phyloP scores from a whole-genome alignment of 2,113 vertebrate species.

The Gnathonemus echidnorhynchus region DNA sequence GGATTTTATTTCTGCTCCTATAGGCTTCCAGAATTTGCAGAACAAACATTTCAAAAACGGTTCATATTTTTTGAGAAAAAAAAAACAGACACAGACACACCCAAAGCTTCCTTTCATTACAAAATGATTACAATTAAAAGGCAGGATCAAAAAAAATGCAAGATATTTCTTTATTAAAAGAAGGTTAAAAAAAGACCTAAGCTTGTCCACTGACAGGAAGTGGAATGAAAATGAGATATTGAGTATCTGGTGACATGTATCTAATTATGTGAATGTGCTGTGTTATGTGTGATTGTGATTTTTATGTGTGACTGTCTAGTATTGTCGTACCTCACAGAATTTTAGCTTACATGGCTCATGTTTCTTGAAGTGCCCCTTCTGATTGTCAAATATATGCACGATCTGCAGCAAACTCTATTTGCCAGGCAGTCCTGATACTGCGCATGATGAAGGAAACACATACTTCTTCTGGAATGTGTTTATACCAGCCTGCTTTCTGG shows the following conservation, averaged over 20 bases:
- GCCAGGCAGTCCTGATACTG: neutral
- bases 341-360: neutral
- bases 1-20: neutral
- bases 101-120: neutral
- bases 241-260: neutral
- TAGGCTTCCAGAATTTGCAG: neutral
- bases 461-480: neutral
- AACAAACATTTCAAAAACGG: neutral
- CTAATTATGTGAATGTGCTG: neutral
- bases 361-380: neutral
- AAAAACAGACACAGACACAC: neutral
- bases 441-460: neutral
- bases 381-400: neutral
- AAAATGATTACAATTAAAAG: neutral
- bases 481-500: neutral
- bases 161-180: neutral
- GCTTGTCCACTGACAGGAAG: neutral
- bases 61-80: neutral
- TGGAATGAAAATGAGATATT: neutral
- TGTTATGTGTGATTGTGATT: neutral
- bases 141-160: neutral
- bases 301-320: neutral
- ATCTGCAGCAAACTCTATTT: neutral
- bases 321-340: neutral
- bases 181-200: neutral